phyloP scores from a whole-genome alignment of 2,888 invertebrate species.

The Watsonalla binaria region DNA sequence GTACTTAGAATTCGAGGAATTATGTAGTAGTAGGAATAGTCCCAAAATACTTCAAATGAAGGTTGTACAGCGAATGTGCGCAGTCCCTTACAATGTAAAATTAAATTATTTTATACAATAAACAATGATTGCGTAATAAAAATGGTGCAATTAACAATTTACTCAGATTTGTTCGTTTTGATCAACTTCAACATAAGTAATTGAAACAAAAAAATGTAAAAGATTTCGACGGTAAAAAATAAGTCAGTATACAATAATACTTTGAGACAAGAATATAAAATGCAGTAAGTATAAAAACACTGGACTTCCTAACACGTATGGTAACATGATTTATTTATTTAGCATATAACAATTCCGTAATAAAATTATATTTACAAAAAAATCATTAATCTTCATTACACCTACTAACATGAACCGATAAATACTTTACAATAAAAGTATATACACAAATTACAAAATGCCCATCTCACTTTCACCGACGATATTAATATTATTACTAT shows the following conservation, averaged over 20 bases:
- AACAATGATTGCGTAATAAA: not conserved
- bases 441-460: conserved; percentile 49
- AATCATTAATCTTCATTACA: conserved; percentile 49
- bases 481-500: conserved; percentile 7
- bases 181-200: conserved; percentile 5
- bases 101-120: not conserved
- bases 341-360: conserved; percentile 41
- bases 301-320: conserved; percentile 37
- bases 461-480: conserved; percentile 38
- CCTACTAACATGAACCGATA: conserved; percentile 39
- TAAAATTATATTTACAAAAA: conserved; percentile 70
- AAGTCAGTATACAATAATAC: conserved; percentile 13
- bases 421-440: conserved; percentile 39
- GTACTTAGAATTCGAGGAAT: too few relatives aligned
- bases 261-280: conserved; percentile 14
- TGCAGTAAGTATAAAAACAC: conserved; percentile 30
- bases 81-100: not conserved
- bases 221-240: conserved; percentile 3
- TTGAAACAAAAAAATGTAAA: conserved; percentile 1
- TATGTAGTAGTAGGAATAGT: too few relatives aligned
- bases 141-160: conserved; percentile 1
- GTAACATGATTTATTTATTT: conserved; percentile 53
- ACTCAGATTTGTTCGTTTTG: conserved; percentile 3
- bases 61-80: not conserved
- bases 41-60: too few relatives aligned